Evolutionary conservation across 2,797 vertebrate species (phyloP).

Genomic region (Pantherophis alleghaniensis): DNA sequence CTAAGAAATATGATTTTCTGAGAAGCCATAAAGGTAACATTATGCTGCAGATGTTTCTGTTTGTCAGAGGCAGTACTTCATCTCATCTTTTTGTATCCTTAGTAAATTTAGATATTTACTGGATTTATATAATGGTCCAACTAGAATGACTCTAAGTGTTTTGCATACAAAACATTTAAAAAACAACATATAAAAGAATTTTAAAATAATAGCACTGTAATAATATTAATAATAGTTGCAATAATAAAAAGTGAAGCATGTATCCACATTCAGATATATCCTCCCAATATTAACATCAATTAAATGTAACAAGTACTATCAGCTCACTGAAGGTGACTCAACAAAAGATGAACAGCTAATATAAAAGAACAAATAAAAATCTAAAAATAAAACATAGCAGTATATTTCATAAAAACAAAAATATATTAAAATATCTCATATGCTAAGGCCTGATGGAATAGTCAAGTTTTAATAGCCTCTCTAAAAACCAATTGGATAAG

Average conservation of each 20-base stretch:
- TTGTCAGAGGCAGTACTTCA: background rate
- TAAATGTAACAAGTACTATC: background rate
- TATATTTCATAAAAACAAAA: background rate
- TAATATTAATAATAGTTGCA: background rate
- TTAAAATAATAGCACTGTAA: background rate
- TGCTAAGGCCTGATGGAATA: background rate
- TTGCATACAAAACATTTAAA: background rate
- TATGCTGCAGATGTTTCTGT: background rate
- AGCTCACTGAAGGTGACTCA: background rate
- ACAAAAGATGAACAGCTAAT: background rate
- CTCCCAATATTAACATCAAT: background rate
- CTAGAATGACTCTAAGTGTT: background rate
- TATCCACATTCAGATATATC: background rate
- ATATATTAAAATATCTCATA: background rate
- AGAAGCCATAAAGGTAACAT: background rate
- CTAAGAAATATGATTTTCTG: background rate
- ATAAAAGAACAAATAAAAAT: background rate
- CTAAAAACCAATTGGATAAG: background rate
- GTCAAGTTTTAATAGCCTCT: background rate
- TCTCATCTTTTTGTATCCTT: background rate
- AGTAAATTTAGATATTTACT: background rate
- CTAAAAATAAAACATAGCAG: background rate
- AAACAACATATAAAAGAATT: background rate
- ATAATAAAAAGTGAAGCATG: background rate
- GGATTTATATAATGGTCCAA: background rate